Base-by-base conservation (phyloP, 2,113 vertebrate species). In the Nansenia antarctica region DNA sequence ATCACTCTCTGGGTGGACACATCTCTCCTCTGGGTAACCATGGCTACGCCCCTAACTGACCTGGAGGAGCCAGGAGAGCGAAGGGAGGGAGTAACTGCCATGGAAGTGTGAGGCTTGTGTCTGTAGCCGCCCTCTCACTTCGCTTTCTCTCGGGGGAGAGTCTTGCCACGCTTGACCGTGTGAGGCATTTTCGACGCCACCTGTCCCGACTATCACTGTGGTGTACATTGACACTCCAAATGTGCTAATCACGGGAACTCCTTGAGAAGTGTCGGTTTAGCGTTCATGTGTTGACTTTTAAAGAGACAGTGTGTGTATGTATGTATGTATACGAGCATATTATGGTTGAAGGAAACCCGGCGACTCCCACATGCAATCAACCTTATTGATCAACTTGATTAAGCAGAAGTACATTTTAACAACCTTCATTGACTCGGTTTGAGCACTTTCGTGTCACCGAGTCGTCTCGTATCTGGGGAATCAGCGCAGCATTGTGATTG, bases 101-200 rank as follows among this genome's bases (percentile, higher is more conserved):
- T 0, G 9, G 67, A 87, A 81, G 68, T 86, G 81, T 79, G 75
- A 73, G 66, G 70, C 63, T 69, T 72, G 74, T 81, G 81, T 74
- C 84, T 70, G 73, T 75, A 70, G 65, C 68, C 81, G 58, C 77
- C 69, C 76, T 69, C 78, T 65, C 66, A 47, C 62, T 55, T 61
- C 70, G 70, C 76, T 42, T 54, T 32, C 67, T 78, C 82, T 80
- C 78, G 26, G 1, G 80, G 76, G 86, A 77, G 69, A 73, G 52
- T 45, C 2, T 52, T 69, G 76, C 75, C 70, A 71, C 61, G 72
- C 67, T 59, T 81, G 79, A 83, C 80, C 83, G 74, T 61, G 39
- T 15, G 42, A 66, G 47, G 27, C 54, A n/a, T 73, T 18, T 58
- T 72, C 68, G 34, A 32, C 79, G 70, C 80, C 45, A 86, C 68